These are phyloP conservation scores for Malurus cyaneus DNA, from an alignment of 2,113 vertebrate genomes.

Conservation along the genomic window DNA sequence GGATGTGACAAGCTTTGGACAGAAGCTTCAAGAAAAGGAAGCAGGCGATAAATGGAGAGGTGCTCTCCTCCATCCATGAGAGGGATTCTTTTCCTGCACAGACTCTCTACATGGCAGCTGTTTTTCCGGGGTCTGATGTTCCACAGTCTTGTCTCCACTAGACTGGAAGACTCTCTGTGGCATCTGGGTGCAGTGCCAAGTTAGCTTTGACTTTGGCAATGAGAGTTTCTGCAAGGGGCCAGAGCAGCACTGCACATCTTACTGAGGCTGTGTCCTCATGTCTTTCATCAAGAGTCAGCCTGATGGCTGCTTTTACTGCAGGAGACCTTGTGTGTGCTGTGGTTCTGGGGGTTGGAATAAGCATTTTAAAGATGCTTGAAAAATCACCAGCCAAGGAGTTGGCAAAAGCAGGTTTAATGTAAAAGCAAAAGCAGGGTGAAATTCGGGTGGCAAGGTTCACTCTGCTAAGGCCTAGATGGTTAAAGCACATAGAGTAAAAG, in stretches of 20 bases:
- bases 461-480: too few species aligned
- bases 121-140: accelerated
- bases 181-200: too few species aligned
- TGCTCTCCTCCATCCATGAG: accelerated
- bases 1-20: neutral
- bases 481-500: neutral
- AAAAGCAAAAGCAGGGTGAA: neutral
- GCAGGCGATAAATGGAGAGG: accelerated
- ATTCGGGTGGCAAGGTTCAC: neutral
- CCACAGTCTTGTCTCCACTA: neutral
- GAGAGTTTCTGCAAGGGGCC: neutral
- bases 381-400: neutral
- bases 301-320: neutral
- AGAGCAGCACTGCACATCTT: neutral
- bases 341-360: neutral
- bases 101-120: accelerated
- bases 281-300: neutral
- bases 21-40: neutral
- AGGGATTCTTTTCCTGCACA: accelerated
- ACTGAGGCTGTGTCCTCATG: accelerated
- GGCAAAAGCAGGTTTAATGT: neutral
- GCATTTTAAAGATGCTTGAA: neutral
- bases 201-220: accelerated
- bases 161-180: neutral
- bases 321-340: neutral